Evolutionary conservation across 1,140 invertebrate species (phyloP).

Genomic region (Platyscapa corneri): DNA sequence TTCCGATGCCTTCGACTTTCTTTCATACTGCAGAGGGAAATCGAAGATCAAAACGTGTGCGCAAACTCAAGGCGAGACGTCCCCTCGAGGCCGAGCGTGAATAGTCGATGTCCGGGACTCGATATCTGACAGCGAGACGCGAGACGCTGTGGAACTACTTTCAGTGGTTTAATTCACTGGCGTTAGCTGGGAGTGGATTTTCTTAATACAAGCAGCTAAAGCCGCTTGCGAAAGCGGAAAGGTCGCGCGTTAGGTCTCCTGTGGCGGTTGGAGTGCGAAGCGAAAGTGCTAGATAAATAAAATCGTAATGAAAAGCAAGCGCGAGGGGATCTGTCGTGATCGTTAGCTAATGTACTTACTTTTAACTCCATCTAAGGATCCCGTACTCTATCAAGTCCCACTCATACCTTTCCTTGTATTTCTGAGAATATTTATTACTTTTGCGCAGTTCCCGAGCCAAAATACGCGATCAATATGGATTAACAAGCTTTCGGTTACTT

Average conservation of each 20-base stretch:
- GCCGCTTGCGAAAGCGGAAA: neutral
- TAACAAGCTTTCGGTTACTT: neutral
- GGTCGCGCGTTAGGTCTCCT: neutral
- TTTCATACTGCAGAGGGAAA: neutral
- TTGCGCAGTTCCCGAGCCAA: neutral
- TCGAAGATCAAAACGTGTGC: slow-evolving; percentile 6
- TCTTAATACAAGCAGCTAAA: too few species aligned
- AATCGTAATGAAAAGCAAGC: neutral
- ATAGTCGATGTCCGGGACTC: neutral
- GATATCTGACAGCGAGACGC: neutral
- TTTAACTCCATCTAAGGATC: neutral
- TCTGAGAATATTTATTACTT: neutral
- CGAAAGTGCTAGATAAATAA: neutral
- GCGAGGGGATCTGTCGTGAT: neutral
- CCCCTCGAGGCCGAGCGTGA: neutral
- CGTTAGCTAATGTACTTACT: neutral
- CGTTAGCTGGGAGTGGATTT: neutral
- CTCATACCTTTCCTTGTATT: too few species aligned
- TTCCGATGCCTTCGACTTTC: neutral
- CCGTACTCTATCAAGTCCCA: too few species aligned
- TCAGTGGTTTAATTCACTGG: neutral
- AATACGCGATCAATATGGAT: neutral
- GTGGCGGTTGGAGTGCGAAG: neutral
- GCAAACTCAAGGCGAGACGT: neutral
- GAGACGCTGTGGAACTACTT: too few species aligned